These are phyloP conservation scores for Sparidentex hasta DNA, from an alignment of 2,797 vertebrate genomes.

Conservation along the genomic window DNA sequence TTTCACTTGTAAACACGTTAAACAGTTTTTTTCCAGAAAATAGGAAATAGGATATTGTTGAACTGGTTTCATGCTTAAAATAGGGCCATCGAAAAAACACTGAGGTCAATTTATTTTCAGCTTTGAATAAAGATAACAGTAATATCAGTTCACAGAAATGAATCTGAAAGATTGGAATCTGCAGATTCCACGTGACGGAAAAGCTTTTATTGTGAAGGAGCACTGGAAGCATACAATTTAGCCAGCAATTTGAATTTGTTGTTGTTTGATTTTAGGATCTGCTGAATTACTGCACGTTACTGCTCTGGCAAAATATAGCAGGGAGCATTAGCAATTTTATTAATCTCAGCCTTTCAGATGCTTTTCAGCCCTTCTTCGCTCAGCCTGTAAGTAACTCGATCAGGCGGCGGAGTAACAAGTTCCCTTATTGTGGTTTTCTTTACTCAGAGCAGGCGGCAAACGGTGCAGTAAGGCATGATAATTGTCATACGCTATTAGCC, in stretches of 20 bases:
- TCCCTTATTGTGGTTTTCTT: too few species aligned
- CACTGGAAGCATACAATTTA: background rate
- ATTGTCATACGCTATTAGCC: too few species aligned
- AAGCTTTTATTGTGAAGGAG: conserved; percentile 15
- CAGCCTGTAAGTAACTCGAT: too few species aligned
- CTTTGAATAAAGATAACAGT: too few species aligned
- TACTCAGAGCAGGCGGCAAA: too few species aligned
- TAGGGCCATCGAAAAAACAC: background rate
- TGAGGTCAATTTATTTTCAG: background rate
- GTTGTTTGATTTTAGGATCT: too few species aligned
- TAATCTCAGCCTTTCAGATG: background rate
- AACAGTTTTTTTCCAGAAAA: background rate
- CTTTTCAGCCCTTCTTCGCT: background rate
- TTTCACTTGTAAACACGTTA: background rate
- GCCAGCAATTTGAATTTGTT: background rate
- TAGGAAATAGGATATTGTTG: background rate
- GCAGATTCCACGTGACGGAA: background rate
- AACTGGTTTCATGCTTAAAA: background rate
- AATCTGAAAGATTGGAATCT: too few species aligned
- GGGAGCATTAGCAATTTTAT: background rate
- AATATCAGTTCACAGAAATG: too few species aligned
- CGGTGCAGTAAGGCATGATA: too few species aligned
- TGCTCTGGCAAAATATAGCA: background rate
- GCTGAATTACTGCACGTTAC: background rate
- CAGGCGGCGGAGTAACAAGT: too few species aligned